These are phyloP conservation scores for Xenus cinereus DNA, from an alignment of 2,113 vertebrate genomes.

Conservation along the genomic window DNA sequence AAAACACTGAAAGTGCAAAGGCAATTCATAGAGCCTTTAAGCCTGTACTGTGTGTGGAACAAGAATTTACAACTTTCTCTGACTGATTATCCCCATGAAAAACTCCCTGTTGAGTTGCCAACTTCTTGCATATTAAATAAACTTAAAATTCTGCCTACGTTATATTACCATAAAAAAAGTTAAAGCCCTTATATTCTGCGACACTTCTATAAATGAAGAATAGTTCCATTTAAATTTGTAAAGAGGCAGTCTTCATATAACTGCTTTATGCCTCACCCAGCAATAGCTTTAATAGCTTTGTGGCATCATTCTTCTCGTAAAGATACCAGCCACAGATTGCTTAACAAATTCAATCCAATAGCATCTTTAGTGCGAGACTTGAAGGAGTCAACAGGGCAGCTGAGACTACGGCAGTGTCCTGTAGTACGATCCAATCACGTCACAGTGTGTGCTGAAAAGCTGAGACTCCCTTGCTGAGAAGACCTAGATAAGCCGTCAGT, in stretches of 20 bases:
- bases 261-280: not conserved
- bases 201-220: not conserved
- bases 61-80: not conserved
- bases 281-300: not conserved
- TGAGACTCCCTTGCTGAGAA: not conserved
- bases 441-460: not conserved
- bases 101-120: not conserved
- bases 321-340: not conserved
- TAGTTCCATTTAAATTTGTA: not conserved
- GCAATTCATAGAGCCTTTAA: not conserved
- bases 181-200: not conserved
- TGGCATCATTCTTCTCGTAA: not conserved
- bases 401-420: not conserved
- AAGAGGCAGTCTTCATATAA: not conserved
- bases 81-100: not conserved
- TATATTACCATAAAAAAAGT: not conserved
- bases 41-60: not conserved
- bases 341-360: not conserved
- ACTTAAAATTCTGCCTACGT: not conserved
- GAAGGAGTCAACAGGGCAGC: not conserved
- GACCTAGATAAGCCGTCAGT: not conserved
- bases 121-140: not conserved
- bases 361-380: not conserved
- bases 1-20: not conserved
- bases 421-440: not conserved